phyloP scores from a whole-genome alignment of 2,797 vertebrate genomes.

The Molossus alvarezi region DNA sequence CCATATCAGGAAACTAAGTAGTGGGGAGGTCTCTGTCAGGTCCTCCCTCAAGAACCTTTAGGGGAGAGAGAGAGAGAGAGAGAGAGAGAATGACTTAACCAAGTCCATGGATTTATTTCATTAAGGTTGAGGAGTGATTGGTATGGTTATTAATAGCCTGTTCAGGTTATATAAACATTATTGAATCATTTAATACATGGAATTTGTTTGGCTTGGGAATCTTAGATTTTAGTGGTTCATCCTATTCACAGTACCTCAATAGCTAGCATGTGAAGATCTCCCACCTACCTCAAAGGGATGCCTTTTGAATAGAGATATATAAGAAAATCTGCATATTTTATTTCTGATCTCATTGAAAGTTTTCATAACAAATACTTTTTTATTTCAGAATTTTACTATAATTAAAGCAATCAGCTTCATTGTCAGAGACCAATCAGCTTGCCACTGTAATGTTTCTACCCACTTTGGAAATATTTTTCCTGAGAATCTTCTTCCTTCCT shows the following conservation, averaged over 20 bases:
- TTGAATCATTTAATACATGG: neutral
- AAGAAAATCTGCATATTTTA: neutral
- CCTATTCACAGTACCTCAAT: neutral
- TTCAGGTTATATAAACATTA: neutral
- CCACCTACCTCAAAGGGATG: neutral
- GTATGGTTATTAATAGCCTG: neutral
- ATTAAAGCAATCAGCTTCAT: neutral
- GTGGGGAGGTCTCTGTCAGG: neutral
- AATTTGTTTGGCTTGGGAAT: neutral
- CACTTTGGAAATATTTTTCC: conserved; percentile 14
- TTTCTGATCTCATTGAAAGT: neutral
- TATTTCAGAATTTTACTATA: conserved; percentile 8
- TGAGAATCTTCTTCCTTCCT: neutral
- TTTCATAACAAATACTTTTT: conserved; percentile 1
- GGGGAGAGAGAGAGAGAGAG: neutral
- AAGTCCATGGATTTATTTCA: neutral
- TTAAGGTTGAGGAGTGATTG: neutral
- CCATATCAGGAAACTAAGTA: neutral
- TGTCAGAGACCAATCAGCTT: neutral
- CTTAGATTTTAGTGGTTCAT: neutral
- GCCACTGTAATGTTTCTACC: neutral
- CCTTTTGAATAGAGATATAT: neutral
- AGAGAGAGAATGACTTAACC: neutral
- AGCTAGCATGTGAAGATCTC: neutral
- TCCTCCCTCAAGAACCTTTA: neutral